Conservation (phyloP, 2,797 vertebrate genomes). For the Sarcoramphus papa region DNA sequence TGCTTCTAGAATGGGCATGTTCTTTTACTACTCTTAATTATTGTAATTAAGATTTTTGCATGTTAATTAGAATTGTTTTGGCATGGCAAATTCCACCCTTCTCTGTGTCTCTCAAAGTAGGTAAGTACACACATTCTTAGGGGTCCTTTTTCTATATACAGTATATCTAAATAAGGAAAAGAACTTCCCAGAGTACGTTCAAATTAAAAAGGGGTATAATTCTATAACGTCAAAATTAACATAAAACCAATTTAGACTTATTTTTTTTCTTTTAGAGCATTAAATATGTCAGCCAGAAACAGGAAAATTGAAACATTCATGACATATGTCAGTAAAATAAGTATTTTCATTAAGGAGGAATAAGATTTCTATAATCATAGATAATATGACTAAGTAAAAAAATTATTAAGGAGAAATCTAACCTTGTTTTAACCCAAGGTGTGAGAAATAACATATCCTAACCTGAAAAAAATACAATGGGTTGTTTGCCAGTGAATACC, state of each 20-base stretch:
- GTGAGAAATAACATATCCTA: neutral
- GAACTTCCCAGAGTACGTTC: neutral
- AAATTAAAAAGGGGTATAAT: neutral
- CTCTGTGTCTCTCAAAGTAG: neutral
- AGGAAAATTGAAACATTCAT: neutral
- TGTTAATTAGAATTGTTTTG: neutral
- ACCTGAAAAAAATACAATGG: neutral
- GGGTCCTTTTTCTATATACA: neutral
- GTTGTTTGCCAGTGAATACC: neutral
- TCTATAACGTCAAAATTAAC: neutral
- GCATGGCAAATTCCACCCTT: neutral
- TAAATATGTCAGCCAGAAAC: neutral
- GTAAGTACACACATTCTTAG: neutral
- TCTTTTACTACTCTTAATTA: slow-evolving; percentile 4
- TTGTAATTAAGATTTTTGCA: neutral
- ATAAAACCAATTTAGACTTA: neutral
- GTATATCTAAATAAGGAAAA: neutral
- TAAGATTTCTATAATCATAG: neutral
- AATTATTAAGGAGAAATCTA: neutral
- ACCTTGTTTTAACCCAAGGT: neutral
- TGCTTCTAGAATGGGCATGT: neutral
- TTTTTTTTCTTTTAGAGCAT: neutral
- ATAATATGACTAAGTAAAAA: neutral
- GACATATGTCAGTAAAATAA: neutral
- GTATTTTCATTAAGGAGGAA: neutral